These are phyloP conservation scores for Drosophila trapezifrons DNA, from an alignment of 1,140 invertebrate species.

Conservation along the genomic window DNA sequence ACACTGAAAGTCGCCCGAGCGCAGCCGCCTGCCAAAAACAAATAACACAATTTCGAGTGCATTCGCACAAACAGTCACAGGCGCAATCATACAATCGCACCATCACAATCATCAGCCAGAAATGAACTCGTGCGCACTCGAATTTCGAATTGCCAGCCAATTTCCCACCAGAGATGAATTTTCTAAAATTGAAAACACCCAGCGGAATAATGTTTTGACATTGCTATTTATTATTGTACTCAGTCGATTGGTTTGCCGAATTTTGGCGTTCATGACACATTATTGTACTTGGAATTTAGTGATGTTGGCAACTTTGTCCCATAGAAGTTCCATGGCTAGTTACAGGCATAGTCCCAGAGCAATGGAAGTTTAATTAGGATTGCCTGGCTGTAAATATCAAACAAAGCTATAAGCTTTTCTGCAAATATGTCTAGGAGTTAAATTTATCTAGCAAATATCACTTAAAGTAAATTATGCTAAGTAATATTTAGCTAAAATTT, in stretches of 20 bases:
- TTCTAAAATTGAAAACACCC: conserved; percentile 17
- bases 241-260: conserved; percentile 12
- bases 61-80: conserved; percentile 23
- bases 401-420: neutral
- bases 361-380: neutral
- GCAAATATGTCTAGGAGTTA: neutral
- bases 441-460: neutral
- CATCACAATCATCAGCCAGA: neutral
- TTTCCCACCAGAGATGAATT: conserved; percentile 19
- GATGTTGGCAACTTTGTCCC: neutral
- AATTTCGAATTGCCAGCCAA: conserved; percentile 17
- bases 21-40: conserved; percentile 22
- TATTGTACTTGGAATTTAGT: conserved; percentile 1
- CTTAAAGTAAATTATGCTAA: too few relatives aligned
- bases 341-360: neutral
- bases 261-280: conserved; percentile 10
- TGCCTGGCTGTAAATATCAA: neutral
- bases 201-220: conserved; percentile 15
- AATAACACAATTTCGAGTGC: conserved; percentile 23
- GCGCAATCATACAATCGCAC: conserved; percentile 12
- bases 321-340: neutral
- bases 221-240: conserved; percentile 20
- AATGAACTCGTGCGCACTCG: conserved; percentile 30
- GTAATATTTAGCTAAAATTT: neutral
- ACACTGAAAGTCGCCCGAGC: conserved; percentile 32